Evolutionary conservation across 1,140 invertebrate genomes (phyloP).

Genomic region (Archegozetes longisetosus): DNA sequence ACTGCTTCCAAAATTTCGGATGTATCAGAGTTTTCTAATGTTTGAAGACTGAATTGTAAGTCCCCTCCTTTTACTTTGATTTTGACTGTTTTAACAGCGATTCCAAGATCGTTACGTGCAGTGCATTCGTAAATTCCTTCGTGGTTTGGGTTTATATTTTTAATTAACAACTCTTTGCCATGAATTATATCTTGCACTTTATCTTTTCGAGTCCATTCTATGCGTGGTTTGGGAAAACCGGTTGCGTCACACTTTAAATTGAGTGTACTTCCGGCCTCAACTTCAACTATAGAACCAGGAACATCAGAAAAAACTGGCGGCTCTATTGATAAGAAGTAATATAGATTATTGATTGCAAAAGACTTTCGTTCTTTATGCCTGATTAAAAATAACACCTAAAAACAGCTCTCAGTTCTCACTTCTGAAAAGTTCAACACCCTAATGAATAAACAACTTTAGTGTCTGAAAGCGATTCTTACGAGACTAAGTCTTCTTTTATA

Average conservation of each 20-base stretch:
- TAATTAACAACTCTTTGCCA: constrained; percentile 56
- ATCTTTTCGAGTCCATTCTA: constrained; percentile 68
- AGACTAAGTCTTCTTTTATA: too few relatives aligned
- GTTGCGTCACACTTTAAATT: constrained; percentile 60
- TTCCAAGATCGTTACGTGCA: constrained; percentile 59
- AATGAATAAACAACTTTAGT: not conserved
- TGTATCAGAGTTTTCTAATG: not conserved
- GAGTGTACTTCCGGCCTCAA: constrained; percentile 46
- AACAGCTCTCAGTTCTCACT: not conserved
- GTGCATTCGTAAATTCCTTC: constrained; percentile 76
- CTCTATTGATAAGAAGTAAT: constrained; percentile 14
- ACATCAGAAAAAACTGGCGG: constrained; percentile 40
- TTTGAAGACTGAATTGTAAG: not conserved
- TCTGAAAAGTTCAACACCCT: not conserved
- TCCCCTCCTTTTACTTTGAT: constrained; percentile 1
- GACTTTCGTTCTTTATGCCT: not conserved
- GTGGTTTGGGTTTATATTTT: constrained; percentile 51
- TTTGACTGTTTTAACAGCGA: constrained; percentile 28
- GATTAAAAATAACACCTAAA: not conserved
- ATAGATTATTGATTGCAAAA: not conserved
- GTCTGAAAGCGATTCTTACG: not conserved
- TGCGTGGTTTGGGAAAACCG: constrained; percentile 53
- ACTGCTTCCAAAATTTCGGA: not conserved
- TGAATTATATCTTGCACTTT: constrained; percentile 31
- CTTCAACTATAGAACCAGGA: constrained; percentile 53